Evolutionary conservation across 2,113 vertebrate species (phyloP).

Genomic region (Corythoichthys intestinalis): DNA sequence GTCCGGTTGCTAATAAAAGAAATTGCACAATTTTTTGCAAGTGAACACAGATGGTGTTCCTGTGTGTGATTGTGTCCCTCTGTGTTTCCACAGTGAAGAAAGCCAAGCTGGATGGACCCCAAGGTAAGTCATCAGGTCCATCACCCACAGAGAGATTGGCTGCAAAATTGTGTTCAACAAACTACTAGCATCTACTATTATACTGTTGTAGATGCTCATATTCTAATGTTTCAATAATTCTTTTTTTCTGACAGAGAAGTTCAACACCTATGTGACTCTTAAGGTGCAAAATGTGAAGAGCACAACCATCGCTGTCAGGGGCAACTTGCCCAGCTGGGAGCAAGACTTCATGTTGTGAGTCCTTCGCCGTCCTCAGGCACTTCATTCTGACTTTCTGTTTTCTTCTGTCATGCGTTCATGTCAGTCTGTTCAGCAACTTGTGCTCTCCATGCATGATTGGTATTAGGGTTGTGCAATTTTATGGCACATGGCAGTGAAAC

Average conservation of each 20-base stretch:
- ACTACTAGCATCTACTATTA: not conserved
- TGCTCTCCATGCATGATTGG: constrained; percentile 6
- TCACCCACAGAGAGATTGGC: constrained; percentile 6
- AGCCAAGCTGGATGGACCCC: constrained; percentile 93
- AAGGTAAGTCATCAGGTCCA: constrained; percentile 78
- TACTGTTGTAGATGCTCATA: not conserved
- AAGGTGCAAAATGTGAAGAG: constrained; percentile 99
- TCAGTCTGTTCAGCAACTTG: constrained; percentile 20
- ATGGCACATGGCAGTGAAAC: too few species aligned
- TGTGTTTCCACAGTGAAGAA: constrained; percentile 88
- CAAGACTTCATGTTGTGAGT: constrained; percentile 99
- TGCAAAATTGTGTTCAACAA: not conserved
- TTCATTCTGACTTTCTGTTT: constrained; percentile 10
- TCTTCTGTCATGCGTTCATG: constrained; percentile 14
- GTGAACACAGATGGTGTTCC: constrained; percentile 58
- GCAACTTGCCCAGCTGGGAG: constrained; percentile 94
- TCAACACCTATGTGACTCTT: constrained; percentile 96
- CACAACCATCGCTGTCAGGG: constrained; percentile 91
- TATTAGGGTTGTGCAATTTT: too few species aligned
- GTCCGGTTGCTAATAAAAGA: not conserved
- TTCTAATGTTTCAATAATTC: not conserved
- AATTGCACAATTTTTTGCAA: constrained; percentile 6
- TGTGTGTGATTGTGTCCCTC: constrained; percentile 62
- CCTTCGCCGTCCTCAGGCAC: constrained; percentile 19
- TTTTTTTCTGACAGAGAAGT: constrained; percentile 80